phyloP scores from a whole-genome alignment of 1,140 invertebrate genomes.

The Theocolax elegans region DNA sequence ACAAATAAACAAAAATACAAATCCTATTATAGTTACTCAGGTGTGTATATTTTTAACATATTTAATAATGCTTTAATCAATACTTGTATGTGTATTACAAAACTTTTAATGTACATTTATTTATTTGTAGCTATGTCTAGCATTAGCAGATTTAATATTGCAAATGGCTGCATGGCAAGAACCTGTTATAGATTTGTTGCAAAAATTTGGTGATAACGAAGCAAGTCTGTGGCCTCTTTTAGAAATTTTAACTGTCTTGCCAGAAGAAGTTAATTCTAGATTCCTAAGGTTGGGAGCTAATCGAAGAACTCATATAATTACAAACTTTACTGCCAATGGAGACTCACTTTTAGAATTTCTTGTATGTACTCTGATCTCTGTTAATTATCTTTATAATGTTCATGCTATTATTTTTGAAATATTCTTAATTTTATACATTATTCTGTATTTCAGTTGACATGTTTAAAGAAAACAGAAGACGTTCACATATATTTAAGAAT shows the following conservation, averaged over 20 bases:
- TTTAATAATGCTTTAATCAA: conserved; percentile 13
- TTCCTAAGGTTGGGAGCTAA: conserved; percentile 88
- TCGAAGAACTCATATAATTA: conserved; percentile 83
- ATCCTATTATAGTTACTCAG: conserved; percentile 88
- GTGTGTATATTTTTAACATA: conserved; percentile 46
- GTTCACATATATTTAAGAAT: conserved; percentile 72
- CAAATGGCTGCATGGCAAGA: conserved; percentile 94
- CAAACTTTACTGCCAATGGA: conserved; percentile 78
- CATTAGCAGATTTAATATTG: conserved; percentile 92
- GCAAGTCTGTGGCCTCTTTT: conserved; percentile 82
- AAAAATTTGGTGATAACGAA: conserved; percentile 73
- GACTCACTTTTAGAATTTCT: conserved; percentile 80
- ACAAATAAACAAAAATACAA: conserved; percentile 84
- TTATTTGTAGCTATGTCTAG: conserved; percentile 80
- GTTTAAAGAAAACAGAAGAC: conserved; percentile 72
- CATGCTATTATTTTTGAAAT: background rate
- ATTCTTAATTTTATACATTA: conserved; percentile 43
- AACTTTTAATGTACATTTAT: conserved; percentile 8
- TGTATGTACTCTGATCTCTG: conserved; percentile 62
- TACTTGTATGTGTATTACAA: no score
- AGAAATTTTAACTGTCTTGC: conserved; percentile 92
- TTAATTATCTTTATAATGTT: no score
- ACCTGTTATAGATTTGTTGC: conserved; percentile 87
- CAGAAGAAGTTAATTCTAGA: conserved; percentile 93
- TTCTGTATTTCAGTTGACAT: conserved; percentile 74